A percentile compares a stretch with the other conserved stretches of the same genome.
These are phyloP conservation scores for Macaria notata DNA, from an alignment of 2,888 invertebrate genomes.

Conservation along the genomic window DNA sequence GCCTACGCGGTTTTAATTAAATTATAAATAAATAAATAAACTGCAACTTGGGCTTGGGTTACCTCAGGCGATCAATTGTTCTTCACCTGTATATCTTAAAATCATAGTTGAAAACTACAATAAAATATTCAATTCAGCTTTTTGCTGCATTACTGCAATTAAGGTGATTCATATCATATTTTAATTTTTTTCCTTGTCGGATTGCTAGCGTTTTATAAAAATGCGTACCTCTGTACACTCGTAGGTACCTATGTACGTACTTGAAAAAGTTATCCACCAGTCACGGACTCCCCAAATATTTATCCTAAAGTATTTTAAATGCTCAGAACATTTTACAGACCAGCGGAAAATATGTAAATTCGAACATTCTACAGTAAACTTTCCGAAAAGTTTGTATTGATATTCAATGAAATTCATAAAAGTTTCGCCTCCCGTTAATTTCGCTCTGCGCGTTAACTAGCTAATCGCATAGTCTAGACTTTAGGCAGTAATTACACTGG, in stretches of 20 bases:
- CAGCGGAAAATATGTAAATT: constrained; percentile 26
- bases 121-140: too few species aligned
- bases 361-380: constrained; percentile 18
- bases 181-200: too few species aligned
- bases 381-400: constrained; percentile 23
- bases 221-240: background rate
- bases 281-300: constrained; percentile 17
- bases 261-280: constrained; percentile 13
- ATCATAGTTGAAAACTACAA: too few species aligned
- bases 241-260: constrained; percentile 1
- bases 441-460: constrained; percentile 17
- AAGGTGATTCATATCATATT: too few species aligned
- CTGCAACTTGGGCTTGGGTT: too few species aligned
- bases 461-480: constrained; percentile 23
- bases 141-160: too few species aligned
- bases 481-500: constrained; percentile 10
- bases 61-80: too few species aligned
- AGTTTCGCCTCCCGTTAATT: constrained; percentile 17
- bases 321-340: constrained; percentile 13
- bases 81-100: too few species aligned
- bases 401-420: constrained; percentile 29
- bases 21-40: too few species aligned
- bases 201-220: too few species aligned
- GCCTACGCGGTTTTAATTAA: too few species aligned
- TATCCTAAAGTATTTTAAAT: constrained; percentile 21